Evolutionary conservation across 2,113 vertebrate genomes (phyloP).

Genomic region (Poicephalus gulielmi): DNA sequence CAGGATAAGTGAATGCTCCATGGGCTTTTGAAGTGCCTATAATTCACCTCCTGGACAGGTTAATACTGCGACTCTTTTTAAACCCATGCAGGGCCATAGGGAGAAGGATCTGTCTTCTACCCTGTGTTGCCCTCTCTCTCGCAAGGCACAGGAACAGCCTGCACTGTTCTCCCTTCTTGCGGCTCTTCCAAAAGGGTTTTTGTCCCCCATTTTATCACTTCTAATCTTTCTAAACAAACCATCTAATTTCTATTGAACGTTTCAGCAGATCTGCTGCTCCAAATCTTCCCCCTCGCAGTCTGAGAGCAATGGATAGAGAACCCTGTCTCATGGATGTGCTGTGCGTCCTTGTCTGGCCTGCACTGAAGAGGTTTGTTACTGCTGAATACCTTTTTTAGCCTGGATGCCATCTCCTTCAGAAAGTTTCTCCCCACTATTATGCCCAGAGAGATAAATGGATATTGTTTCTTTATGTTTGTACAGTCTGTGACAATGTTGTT

Average conservation of each 20-base stretch:
- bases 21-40: neutral
- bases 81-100: neutral
- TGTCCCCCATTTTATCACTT: neutral
- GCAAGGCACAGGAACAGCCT: neutral
- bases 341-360: neutral
- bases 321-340: neutral
- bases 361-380: fast-evolving
- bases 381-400: neutral
- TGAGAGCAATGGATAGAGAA: neutral
- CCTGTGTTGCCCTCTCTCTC: neutral
- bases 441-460: neutral
- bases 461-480: neutral
- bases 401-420: neutral
- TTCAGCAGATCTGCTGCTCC: neutral
- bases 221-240: neutral
- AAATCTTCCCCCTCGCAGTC: neutral
- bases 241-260: neutral
- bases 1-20: neutral
- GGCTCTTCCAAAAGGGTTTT: neutral
- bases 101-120: neutral
- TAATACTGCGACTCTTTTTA: neutral
- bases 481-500: neutral
- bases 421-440: neutral
- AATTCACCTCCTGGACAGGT: neutral
- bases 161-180: neutral